Conservation (phyloP, 1,140 invertebrate genomes). For the Ooceraea biroi region DNA sequence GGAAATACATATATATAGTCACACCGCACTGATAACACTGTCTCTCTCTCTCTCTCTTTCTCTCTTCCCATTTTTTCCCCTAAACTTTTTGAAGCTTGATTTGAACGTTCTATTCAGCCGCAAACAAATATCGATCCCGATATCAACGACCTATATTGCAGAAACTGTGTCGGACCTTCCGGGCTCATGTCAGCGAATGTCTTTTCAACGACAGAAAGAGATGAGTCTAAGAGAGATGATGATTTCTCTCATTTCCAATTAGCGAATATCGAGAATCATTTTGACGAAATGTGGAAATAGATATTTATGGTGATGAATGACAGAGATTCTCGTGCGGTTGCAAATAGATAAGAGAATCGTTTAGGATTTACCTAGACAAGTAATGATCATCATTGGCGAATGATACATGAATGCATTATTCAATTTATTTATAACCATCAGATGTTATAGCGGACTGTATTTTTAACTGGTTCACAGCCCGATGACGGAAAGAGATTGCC, state of each 20-base stretch:
- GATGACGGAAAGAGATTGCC: slow-evolving; percentile 52
- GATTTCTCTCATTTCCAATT: background rate
- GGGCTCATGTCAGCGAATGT: background rate
- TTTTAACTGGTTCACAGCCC: slow-evolving; percentile 59
- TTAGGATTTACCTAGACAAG: background rate
- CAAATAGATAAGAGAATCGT: background rate
- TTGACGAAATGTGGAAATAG: background rate
- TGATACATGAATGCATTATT: slow-evolving; percentile 37
- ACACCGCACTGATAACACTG: slow-evolving; percentile 10
- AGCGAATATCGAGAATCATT: background rate
- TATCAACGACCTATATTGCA: slow-evolving; percentile 6
- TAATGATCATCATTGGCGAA: slow-evolving; percentile 47
- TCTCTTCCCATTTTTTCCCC: background rate
- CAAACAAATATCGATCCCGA: slow-evolving; percentile 38
- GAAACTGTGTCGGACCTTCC: slow-evolving; percentile 2
- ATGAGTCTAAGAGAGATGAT: background rate
- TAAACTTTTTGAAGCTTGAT: slow-evolving; percentile 31
- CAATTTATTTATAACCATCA: slow-evolving; percentile 49
- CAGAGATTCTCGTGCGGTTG: background rate
- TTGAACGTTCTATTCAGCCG: slow-evolving; percentile 26
- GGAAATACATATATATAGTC: slow-evolving; percentile 36
- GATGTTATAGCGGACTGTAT: slow-evolving; percentile 38
- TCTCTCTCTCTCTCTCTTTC: background rate
- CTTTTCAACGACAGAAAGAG: background rate
- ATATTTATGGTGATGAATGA: background rate